Conservation (phyloP, 2,888 invertebrate genomes). For the Trissolcus japonicus region DNA sequence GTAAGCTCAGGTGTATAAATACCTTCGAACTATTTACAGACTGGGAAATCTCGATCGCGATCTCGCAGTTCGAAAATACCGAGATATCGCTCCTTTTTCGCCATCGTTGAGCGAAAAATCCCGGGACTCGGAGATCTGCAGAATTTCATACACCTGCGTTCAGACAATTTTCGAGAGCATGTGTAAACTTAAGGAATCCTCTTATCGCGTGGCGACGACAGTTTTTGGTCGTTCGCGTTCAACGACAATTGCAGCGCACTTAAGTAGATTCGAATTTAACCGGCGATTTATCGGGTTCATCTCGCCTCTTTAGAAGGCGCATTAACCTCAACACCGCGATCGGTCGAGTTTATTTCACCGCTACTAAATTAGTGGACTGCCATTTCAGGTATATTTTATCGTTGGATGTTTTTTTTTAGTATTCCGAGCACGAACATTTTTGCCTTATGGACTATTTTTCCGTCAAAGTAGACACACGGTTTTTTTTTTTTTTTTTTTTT, state of each 20-base stretch:
- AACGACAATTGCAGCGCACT: constrained; percentile 45
- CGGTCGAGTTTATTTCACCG: constrained; percentile 6
- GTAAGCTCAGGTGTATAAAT: constrained; percentile 49
- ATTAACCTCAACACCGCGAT: background rate
- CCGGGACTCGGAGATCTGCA: too few relatives aligned
- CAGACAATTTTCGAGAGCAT: constrained; percentile 36
- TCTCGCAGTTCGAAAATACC: constrained; percentile 12
- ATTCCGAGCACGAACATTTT: constrained; percentile 10
- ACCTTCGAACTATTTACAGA: constrained; percentile 28
- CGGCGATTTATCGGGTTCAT: constrained; percentile 34
- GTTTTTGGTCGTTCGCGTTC: constrained; percentile 34
- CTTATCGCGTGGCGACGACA: constrained; percentile 25
- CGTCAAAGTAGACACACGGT: constrained; percentile 10
- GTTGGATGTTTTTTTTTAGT: constrained; percentile 7
- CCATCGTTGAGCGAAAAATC: too few relatives aligned
- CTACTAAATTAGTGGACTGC: too few relatives aligned
- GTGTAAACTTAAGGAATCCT: constrained; percentile 39
- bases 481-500: too few relatives aligned
- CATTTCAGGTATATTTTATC: too few relatives aligned
- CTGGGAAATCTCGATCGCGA: constrained; percentile 39
- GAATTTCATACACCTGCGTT: constrained; percentile 16
- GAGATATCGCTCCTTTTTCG: constrained; percentile 4
- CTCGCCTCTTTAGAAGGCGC: constrained; percentile 15
- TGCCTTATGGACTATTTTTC: background rate
- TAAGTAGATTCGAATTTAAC: constrained; percentile 51